phyloP scores from a whole-genome alignment of 2,888 invertebrate species.

The Leptinotarsa peninsularis region DNA sequence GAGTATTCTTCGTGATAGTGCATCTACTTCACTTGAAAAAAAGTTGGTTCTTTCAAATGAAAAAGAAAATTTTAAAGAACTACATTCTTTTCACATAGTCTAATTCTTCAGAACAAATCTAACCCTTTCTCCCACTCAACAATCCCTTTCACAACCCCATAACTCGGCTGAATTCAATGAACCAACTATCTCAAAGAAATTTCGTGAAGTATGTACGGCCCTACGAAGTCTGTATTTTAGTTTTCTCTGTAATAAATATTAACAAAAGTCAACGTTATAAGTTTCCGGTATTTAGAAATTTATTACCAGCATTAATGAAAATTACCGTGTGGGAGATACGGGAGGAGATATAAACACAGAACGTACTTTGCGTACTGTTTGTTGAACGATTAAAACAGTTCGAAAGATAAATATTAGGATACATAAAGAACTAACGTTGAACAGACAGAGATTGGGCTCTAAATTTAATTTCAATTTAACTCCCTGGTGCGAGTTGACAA shows the following conservation, averaged over 20 bases:
- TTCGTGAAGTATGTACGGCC: slow-evolving; percentile 24
- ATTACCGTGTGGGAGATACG: slow-evolving; percentile 43
- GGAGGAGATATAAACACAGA: slow-evolving; percentile 43
- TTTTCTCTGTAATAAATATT: slow-evolving; percentile 42
- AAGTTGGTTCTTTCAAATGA: too few relatives aligned
- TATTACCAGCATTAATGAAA: slow-evolving; percentile 44
- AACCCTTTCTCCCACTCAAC: neutral
- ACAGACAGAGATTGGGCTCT: slow-evolving; percentile 44
- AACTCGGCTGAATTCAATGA: slow-evolving; percentile 18
- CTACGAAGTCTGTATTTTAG: slow-evolving; percentile 37
- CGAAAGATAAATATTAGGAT: slow-evolving; percentile 57
- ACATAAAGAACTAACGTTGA: slow-evolving; percentile 54
- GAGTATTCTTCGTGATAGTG: too few relatives aligned
- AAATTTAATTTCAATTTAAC: slow-evolving; percentile 38
- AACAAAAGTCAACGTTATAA: slow-evolving; percentile 44
- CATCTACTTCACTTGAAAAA: too few relatives aligned
- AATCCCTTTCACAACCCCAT: neutral
- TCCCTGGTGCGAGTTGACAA: slow-evolving; percentile 23
- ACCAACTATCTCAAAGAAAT: slow-evolving; percentile 34
- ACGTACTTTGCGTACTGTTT: slow-evolving; percentile 48
- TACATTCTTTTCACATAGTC: too few relatives aligned
- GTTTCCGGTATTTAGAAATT: slow-evolving; percentile 47
- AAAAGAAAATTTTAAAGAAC: too few relatives aligned
- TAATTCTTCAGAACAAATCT: neutral
- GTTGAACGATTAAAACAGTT: slow-evolving; percentile 56